These are phyloP conservation scores for Parnassius mnemosyne DNA, from an alignment of 2,888 invertebrate genomes.

Conservation along the genomic window DNA sequence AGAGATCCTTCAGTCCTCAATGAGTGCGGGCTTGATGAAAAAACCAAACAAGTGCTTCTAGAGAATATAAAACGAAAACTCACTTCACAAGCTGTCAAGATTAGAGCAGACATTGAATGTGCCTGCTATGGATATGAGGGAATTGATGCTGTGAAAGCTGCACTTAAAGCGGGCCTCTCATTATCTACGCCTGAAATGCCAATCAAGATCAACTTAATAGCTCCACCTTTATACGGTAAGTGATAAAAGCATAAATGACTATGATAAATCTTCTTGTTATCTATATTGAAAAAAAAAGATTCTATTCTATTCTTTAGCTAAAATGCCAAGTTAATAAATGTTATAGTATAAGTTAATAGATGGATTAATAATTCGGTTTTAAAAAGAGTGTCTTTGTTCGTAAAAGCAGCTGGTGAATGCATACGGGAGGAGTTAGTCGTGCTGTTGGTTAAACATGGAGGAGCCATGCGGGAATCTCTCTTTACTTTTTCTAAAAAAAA, in stretches of 20 bases:
- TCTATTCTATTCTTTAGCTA: no score
- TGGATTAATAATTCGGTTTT: no score
- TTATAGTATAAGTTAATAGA: no score
- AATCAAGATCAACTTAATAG: conserved; percentile 99
- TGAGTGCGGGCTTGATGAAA: conserved; percentile 96
- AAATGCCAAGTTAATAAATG: no score
- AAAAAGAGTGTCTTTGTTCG: no score
- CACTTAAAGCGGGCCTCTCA: conserved; percentile 93
- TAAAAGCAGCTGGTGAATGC: no score
- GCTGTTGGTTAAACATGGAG: no score
- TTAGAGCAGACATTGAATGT: conserved; percentile 70
- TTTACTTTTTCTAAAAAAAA: no score
- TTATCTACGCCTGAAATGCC: conserved; percentile 96
- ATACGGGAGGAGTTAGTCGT: no score
- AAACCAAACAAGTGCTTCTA: conserved; percentile 94
- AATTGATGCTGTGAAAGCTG: conserved; percentile 98
- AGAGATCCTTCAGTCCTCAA: conserved; percentile 97
- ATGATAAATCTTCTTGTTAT: no score
- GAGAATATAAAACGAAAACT: conserved; percentile 97
- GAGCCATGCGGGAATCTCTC: no score
- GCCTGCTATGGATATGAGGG: conserved; percentile 92
- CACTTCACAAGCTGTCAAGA: conserved; percentile 89
- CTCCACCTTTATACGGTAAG: conserved; percentile 95
- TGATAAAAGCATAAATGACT: conserved; percentile 2
- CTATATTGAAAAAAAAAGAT: no score